Percentiles rank a stretch among this genome's conserved stretches.
phyloP scores from a whole-genome alignment of 2,888 invertebrate species.

The Agrenia bidenticulata region DNA sequence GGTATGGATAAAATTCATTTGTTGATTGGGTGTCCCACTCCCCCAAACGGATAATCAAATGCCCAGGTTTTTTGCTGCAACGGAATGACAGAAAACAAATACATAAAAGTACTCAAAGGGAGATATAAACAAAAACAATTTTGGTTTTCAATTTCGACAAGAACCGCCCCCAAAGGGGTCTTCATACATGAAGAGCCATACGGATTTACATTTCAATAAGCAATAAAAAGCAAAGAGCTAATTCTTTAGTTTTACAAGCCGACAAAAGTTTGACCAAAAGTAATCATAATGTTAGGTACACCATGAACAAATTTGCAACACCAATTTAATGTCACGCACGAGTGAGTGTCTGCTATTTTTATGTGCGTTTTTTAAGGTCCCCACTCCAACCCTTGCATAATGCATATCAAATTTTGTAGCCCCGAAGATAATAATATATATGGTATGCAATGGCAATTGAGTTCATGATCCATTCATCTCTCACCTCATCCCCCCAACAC shows the following conservation, averaged over 20 bases:
- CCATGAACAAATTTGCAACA: conserved; percentile 21
- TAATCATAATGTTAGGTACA: conserved; percentile 2
- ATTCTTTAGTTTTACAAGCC: conserved; percentile 12
- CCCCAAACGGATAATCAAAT: conserved; percentile 67
- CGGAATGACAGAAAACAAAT: conserved; percentile 7
- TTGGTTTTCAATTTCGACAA: conserved; percentile 12
- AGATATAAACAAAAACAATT: conserved; percentile 14
- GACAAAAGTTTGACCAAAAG: conserved; percentile 15
- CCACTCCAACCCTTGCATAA: not conserved
- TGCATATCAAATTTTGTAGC: too few relatives aligned
- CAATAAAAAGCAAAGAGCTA: conserved; percentile 10
- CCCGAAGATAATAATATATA: too few relatives aligned
- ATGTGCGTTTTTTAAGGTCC: not conserved
- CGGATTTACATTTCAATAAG: conserved; percentile 21
- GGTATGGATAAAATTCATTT: conserved; percentile 68
- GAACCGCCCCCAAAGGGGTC: conserved; percentile 12
- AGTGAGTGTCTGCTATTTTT: conserved; percentile 19
- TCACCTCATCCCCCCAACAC: too few relatives aligned
- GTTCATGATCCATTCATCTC: too few relatives aligned
- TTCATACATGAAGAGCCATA: too few relatives aligned
- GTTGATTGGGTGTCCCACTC: conserved; percentile 81
- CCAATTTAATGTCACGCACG: conserved; percentile 23
- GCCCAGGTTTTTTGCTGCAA: conserved; percentile 48
- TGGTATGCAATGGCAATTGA: too few relatives aligned
- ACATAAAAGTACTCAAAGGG: not conserved